Evolutionary conservation across 2,888 invertebrate species (phyloP), one percentile per base, ranked within the genome.

Genomic region (Sphinx pinastri): DNA sequence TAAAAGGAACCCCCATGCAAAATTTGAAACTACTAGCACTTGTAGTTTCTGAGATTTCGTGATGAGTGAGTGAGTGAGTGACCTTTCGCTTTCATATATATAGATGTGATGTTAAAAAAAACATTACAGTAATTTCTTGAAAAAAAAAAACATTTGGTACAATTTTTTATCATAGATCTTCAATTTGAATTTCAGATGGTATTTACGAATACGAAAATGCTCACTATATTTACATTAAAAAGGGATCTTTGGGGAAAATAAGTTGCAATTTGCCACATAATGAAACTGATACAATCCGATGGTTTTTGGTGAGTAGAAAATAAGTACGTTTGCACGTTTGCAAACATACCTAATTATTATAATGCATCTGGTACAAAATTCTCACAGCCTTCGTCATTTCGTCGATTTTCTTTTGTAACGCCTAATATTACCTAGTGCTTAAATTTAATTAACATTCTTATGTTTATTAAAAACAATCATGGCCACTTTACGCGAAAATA

Each of bases 271-370:
- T 63, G 47, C 16, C 60, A 16, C 19, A 19, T 19, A 13, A 49
- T 49, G 19, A 12, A 11, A 12, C 49, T 19, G 63, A 63, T 10
- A 63, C 16, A 47, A 6, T 63, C 5, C 47, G 47, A 49, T 63
- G 63, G 63, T 63, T 63, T 19, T 19, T 49, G 47, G 63, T 63
- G 49, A 63, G 63, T 49, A 19, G 12, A 25, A 52, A 52, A 52
- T 52, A 4, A 7, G n/a, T 13, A 25, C 25, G 25, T 25, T 25
- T 25, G 25, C n/a, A 16, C 54, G n/a, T 16, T 16, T 54, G 54
- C 16, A 3, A 11, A 55, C 19, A 19, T 19, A 8, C n/a, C 25
- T 25, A 25, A 25, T 25, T 25, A 2, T 55, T 55, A 11, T 19
- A 19, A 10, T 10, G 16, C 10, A 19, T 16, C 2, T 38, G 8